phyloP scores from a whole-genome alignment of 2,888 invertebrate genomes.

The Mesorhabditis spiculigera region DNA sequence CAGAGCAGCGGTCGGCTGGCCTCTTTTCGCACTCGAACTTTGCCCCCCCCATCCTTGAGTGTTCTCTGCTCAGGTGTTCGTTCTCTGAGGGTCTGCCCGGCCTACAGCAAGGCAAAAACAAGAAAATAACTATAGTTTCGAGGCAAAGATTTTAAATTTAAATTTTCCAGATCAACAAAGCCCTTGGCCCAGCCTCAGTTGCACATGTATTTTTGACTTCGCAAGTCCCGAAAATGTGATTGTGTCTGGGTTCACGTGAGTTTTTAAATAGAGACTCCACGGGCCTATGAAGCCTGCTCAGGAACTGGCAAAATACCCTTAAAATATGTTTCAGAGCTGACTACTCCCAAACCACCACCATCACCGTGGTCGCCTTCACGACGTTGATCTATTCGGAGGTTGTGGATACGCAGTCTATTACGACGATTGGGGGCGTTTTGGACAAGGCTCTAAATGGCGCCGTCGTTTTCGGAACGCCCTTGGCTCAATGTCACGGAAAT shows the following conservation, averaged over 20 bases:
- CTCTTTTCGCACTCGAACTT: too few relatives aligned
- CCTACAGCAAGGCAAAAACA: too few relatives aligned
- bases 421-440: not conserved
- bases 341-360: not conserved
- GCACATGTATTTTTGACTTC: not conserved
- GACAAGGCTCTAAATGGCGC: not conserved
- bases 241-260: not conserved
- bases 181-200: not conserved
- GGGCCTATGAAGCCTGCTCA: too few relatives aligned
- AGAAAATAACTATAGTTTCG: too few relatives aligned
- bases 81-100: too few relatives aligned
- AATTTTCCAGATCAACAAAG: not conserved
- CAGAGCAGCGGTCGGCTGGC: too few relatives aligned
- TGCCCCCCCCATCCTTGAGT: too few relatives aligned
- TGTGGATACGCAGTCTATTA: not conserved
- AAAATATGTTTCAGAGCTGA: too few relatives aligned
- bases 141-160: not conserved
- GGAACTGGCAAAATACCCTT: too few relatives aligned
- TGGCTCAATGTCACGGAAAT: not conserved
- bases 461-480: not conserved
- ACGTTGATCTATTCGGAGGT: not conserved
- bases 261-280: not conserved
- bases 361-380: not conserved
- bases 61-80: too few relatives aligned
- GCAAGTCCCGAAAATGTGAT: not conserved